A percentile compares a stretch with the other conserved stretches of the same genome.
Evolutionary conservation across 2,888 invertebrate species (phyloP).

Genomic region (Altica lythri): DNA sequence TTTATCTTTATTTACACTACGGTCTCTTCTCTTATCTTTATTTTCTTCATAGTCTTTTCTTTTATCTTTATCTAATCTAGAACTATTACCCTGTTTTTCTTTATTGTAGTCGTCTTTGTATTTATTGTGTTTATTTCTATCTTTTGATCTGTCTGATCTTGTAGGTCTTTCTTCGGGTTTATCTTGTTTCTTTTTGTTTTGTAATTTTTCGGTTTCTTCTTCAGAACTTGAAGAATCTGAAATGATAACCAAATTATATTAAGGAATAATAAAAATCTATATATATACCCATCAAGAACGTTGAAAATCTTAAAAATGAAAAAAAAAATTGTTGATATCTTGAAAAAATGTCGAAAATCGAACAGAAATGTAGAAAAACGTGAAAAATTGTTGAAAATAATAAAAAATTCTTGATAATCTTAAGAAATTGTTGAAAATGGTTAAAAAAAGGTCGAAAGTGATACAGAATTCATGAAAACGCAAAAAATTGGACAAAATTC

Average conservation of each 20-base stretch:
- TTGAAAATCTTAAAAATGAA: too few species aligned
- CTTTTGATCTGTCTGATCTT: conserved; percentile 4
- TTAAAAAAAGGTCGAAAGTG: too few species aligned
- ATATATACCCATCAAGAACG: too few species aligned
- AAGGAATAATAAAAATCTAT: background rate
- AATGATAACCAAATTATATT: conserved; percentile 17
- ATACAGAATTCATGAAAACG: too few species aligned
- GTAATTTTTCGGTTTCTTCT: conserved; percentile 39
- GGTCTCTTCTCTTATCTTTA: conserved; percentile 24
- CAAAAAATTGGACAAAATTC: too few species aligned
- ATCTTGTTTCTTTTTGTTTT: conserved; percentile 32
- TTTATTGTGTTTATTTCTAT: conserved; percentile 9
- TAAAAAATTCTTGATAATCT: too few species aligned
- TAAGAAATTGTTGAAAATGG: too few species aligned
- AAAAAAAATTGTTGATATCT: too few species aligned
- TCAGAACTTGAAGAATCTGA: conserved; percentile 44
- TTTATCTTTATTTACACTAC: conserved; percentile 20
- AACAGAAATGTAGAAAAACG: too few species aligned
- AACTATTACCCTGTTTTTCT: conserved; percentile 14
- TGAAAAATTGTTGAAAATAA: too few species aligned
- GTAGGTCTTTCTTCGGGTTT: conserved; percentile 19
- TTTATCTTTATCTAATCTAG: conserved; percentile 23
- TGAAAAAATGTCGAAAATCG: too few species aligned
- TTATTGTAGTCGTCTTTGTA: conserved; percentile 13
- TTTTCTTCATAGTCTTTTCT: conserved; percentile 28